Evolutionary conservation across 2,113 vertebrate species (phyloP), one percentile per base, ranked within the genome.

Genomic region (Lates calcarifer): DNA sequence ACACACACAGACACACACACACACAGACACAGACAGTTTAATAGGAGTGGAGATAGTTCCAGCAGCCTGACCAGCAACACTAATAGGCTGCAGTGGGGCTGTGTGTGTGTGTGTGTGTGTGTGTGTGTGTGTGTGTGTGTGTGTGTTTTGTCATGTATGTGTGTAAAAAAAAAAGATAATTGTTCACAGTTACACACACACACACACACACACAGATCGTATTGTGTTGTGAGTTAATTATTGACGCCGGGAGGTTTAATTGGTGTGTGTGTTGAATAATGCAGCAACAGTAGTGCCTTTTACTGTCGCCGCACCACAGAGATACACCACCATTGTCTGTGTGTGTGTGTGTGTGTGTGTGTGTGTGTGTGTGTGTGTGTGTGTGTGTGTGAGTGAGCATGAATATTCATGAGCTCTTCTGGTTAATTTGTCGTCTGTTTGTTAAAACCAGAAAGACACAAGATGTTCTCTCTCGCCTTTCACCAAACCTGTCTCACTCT

Each of bases 371-470:
- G 67, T 49, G 22, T 72, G 47, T 65, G 57, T 68, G 84, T 62
- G 73, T 75, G 88, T 77, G 60, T 71, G 71, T 68, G 69, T 82
- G 83, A 63, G 67, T 62, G 84, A 14, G 41, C 20, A 55, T 91
- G 84, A 88, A 90, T 90, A 92, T 91, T 88, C 82, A 91, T 92
- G 68, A 82, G 74, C 87, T 87, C 86, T 87, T 82, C 67, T 88
- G 87, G 84, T 87, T 90, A 90, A 91, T 90, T 90, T 92, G 89
- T 88, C 80, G 18, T 79, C 83, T 87, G 86, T 92, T 89, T 89
- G 87, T 91, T 90, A 88, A 82, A 82, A 86, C 61, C 79, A 87
- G 78, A 89, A 87, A 87, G 82, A 90, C 70, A 58, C 89, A 87
- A 83, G 82, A 90, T 92, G 85, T 90, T 90, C 77, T 77, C 18